Evolutionary conservation across 92 coral and sea anemone species (phyloP).

Genomic region (Palythoa caribaeorum): DNA sequence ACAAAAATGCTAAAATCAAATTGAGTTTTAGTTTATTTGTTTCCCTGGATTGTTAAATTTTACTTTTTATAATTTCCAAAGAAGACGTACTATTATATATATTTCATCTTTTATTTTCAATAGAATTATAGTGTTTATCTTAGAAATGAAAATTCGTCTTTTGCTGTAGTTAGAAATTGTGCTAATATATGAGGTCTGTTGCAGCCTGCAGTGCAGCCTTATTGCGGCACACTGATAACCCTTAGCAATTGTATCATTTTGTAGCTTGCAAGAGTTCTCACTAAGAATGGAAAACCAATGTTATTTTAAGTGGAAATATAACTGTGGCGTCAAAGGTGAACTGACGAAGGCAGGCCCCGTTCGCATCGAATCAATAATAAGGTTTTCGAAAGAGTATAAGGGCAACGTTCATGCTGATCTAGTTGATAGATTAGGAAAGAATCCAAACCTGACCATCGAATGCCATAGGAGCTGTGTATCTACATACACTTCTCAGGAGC

Average conservation of each 20-base stretch:
- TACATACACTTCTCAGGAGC: slow-evolving; percentile 64
- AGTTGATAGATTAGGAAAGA: slow-evolving; percentile 17
- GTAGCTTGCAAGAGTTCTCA: slow-evolving; percentile 47
- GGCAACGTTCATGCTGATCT: slow-evolving; percentile 46
- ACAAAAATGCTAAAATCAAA: too few relatives aligned
- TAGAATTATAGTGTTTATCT: slow-evolving; percentile 2
- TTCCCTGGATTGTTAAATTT: too few relatives aligned
- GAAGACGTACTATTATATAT: too few relatives aligned
- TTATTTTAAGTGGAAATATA: slow-evolving; percentile 51
- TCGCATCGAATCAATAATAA: slow-evolving; percentile 28
- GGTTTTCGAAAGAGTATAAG: slow-evolving; percentile 48
- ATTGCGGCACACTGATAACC: slow-evolving; percentile 50
- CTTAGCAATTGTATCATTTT: slow-evolving; percentile 51
- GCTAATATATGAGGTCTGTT: neutral
- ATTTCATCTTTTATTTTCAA: too few relatives aligned
- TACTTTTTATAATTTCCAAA: too few relatives aligned
- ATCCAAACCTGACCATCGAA: slow-evolving; percentile 49
- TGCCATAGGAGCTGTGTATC: slow-evolving; percentile 69
- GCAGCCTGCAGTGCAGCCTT: slow-evolving; percentile 28
- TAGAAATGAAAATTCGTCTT: slow-evolving; percentile 41
- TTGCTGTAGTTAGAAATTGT: slow-evolving; percentile 38
- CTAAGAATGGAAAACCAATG: slow-evolving; percentile 44
- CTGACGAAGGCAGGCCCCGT: slow-evolving; percentile 49
- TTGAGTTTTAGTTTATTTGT: too few relatives aligned
- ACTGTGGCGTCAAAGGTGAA: slow-evolving; percentile 36